A percentile compares a stretch with the other conserved stretches of the same genome.
Evolutionary conservation across 2,113 vertebrate species (phyloP).

Genomic region (Hucho hucho): DNA sequence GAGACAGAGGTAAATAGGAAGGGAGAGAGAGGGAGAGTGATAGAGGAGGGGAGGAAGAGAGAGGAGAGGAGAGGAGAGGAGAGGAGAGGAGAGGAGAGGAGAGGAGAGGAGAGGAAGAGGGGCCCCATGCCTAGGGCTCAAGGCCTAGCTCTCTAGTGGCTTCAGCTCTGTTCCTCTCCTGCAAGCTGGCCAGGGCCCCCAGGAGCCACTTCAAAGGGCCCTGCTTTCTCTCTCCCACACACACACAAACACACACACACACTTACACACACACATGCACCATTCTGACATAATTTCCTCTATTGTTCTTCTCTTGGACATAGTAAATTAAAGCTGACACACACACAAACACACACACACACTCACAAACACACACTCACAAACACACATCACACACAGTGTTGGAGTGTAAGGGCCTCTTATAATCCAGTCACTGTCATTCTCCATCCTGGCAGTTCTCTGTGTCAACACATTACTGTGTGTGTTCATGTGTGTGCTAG

Average conservation of each 20-base stretch:
- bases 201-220: constrained; percentile 69
- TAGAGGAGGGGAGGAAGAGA: constrained; percentile 44
- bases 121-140: constrained; percentile 28
- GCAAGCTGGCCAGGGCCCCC: constrained; percentile 53
- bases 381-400: not conserved
- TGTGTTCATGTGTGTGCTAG: too few relatives aligned
- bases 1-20: constrained; percentile 25
- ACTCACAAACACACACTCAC: not conserved
- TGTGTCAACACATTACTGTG: too few relatives aligned
- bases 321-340: constrained; percentile 52
- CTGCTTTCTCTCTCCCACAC: constrained; percentile 37
- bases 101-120: constrained; percentile 61
- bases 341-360: not conserved
- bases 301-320: constrained; percentile 47
- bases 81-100: constrained; percentile 53
- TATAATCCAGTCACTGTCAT: not conserved
- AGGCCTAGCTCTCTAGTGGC: constrained; percentile 51
- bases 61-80: constrained; percentile 29
- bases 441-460: too few relatives aligned
- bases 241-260: too few relatives aligned
- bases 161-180: constrained; percentile 60
- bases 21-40: constrained; percentile 34
- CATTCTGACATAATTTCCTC: constrained; percentile 53
- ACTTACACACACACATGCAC: constrained; percentile 21
- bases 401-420: not conserved